These are phyloP conservation scores for Vimba vimba DNA, from an alignment of 2,113 vertebrate species.

Conservation along the genomic window DNA sequence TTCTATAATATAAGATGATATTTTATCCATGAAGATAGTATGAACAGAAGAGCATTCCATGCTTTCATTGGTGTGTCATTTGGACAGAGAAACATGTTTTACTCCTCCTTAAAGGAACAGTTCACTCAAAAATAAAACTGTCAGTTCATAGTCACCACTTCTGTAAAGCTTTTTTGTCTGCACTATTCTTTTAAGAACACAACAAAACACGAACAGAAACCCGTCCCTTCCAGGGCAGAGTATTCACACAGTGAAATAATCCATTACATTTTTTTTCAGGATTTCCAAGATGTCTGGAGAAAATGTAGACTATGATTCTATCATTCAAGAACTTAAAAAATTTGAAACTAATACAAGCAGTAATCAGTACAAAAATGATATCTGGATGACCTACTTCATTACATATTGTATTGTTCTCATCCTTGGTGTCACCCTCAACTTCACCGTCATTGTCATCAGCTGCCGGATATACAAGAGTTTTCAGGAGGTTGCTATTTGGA, in stretches of 20 bases:
- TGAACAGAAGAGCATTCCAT: too few species aligned
- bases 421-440: conserved; percentile 40
- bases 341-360: too few species aligned
- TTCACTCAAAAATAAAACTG: background rate
- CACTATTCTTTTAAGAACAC: background rate
- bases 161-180: background rate
- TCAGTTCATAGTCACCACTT: background rate
- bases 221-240: background rate
- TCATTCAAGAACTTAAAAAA: background rate
- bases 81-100: too few species aligned
- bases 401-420: conserved; percentile 16
- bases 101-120: background rate
- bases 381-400: conserved; percentile 19
- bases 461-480: background rate
- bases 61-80: too few species aligned
- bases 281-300: background rate
- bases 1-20: background rate
- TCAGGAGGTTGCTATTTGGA: background rate
- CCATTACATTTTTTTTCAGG: background rate
- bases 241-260: background rate
- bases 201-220: background rate
- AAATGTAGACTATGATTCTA: background rate
- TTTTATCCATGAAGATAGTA: too few species aligned
- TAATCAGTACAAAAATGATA: background rate
- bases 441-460: background rate